Evolutionary conservation across 2,888 invertebrate genomes (phyloP).

Genomic region (Morpho achilles): DNA sequence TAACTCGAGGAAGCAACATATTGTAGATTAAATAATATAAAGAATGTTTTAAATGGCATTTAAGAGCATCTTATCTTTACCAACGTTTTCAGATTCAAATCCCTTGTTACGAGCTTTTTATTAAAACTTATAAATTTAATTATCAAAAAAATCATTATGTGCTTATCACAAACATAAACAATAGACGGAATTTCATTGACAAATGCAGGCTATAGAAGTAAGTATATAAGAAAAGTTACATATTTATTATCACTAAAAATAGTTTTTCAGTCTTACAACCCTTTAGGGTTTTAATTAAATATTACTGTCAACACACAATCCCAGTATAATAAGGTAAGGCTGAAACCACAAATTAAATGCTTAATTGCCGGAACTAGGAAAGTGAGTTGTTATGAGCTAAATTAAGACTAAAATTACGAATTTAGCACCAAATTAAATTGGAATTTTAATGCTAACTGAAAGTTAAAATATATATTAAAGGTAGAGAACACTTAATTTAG

Average conservation of each 20-base stretch:
- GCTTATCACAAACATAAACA: no score
- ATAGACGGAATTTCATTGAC: no score
- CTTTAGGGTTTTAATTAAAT: conserved; percentile 3
- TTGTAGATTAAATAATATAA: no score
- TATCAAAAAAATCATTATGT: no score
- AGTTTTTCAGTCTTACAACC: neutral
- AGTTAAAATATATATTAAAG: neutral
- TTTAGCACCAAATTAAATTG: neutral
- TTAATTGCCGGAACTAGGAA: neutral
- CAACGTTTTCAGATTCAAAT: no score
- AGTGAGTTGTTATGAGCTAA: neutral
- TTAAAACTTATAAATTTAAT: no score
- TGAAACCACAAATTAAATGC: neutral
- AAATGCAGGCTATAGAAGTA: no score
- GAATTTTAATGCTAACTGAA: neutral
- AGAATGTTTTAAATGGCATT: no score
- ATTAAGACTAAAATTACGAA: neutral
- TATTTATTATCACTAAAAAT: neutral
- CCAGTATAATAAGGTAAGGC: neutral
- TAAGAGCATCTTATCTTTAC: no score
- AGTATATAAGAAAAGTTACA: neutral
- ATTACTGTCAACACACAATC: neutral
- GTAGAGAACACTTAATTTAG: no score
- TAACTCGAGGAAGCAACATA: no score
- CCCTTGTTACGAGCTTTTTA: no score